Percentiles rank a stretch among this genome's conserved stretches.
Evolutionary conservation across 2,113 vertebrate species (phyloP).

Genomic region (Cricetomys ansorgei): DNA sequence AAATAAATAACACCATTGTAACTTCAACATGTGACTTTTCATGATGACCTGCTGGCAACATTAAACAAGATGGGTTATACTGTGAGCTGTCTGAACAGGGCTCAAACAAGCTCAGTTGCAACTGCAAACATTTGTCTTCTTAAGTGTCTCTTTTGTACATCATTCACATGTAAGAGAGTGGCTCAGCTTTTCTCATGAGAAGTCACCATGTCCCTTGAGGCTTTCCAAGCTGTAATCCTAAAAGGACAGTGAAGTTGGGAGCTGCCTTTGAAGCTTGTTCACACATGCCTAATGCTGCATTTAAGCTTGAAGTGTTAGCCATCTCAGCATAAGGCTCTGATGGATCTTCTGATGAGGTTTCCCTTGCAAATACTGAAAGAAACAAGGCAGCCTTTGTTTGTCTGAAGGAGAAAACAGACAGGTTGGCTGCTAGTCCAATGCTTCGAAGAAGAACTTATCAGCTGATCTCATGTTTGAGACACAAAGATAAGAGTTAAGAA

Average conservation of each 20-base stretch:
- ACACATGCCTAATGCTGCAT: background rate
- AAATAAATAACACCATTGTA: background rate
- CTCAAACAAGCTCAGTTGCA: background rate
- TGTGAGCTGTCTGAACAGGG: background rate
- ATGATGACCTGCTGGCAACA: background rate
- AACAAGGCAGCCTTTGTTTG: background rate
- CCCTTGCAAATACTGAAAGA: constrained; percentile 45
- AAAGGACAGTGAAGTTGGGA: constrained; percentile 3
- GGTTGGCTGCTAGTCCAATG: background rate
- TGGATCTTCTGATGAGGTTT: background rate
- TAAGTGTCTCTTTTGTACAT: background rate
- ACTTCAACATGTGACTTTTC: background rate
- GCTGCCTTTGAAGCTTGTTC: constrained; percentile 45
- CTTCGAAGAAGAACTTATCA: constrained; percentile 52
- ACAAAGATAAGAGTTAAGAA: constrained; percentile 27
- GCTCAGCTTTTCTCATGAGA: background rate
- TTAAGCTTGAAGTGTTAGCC: background rate
- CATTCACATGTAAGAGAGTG: background rate
- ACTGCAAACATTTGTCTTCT: background rate
- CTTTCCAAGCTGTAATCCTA: background rate
- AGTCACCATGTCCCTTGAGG: background rate
- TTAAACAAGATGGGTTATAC: background rate
- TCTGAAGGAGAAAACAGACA: constrained; percentile 29
- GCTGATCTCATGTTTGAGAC: constrained; percentile 55
- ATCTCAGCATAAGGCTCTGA: background rate